A percentile compares a stretch with the other conserved stretches of the same genome.
Conservation (phyloP, 2,113 vertebrate species). For the Madoqua kirkii region DNA sequence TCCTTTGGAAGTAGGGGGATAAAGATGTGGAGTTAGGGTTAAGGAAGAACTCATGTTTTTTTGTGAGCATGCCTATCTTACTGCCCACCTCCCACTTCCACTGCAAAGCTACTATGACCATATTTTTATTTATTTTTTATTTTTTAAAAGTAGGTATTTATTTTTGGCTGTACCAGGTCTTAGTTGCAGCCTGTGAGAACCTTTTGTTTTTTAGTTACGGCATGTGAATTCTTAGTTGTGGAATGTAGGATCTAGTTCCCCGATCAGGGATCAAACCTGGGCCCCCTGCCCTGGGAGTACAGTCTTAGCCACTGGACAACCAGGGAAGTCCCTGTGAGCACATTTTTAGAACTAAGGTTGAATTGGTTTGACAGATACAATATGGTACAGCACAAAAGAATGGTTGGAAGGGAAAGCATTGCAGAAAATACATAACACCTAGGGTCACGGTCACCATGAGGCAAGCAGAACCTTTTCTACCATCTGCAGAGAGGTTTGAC, state of each 20-base stretch:
- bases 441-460: fast-evolving
- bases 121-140: not conserved
- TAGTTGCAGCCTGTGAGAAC: not conserved
- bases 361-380: not conserved
- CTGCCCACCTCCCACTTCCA: not conserved
- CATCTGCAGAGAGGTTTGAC: not conserved
- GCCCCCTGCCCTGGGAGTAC: not conserved
- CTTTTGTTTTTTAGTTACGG: not conserved
- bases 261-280: not conserved
- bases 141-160: not conserved
- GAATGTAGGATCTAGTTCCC: not conserved
- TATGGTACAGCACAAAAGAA: not conserved
- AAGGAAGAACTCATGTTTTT: not conserved
- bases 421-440: not conserved
- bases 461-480: not conserved
- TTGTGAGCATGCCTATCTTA: not conserved
- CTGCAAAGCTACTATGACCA: not conserved
- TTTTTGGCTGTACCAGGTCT: not conserved
- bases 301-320: not conserved
- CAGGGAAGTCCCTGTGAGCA: not conserved
- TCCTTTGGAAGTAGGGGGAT: not conserved
- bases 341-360: not conserved
- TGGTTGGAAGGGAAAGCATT: not conserved
- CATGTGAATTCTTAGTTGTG: not conserved
- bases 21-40: not conserved